phyloP scores from a whole-genome alignment of 1,140 invertebrate species.

The Drosophila athabasca region DNA sequence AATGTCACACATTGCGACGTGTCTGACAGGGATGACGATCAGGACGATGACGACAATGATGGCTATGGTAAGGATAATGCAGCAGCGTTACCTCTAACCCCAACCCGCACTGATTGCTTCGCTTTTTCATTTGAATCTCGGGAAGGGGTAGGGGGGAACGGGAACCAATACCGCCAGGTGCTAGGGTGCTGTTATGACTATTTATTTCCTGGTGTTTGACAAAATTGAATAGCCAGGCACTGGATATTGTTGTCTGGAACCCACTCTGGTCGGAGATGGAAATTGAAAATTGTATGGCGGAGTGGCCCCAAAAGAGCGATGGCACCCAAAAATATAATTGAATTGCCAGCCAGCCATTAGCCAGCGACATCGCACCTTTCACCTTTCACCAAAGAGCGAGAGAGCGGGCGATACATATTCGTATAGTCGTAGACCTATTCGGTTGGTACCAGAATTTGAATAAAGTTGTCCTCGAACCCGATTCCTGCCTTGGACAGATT shows the following conservation, averaged over 20 bases:
- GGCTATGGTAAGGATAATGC: constrained; percentile 32
- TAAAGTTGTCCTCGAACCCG: background rate
- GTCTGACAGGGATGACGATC: constrained; percentile 19
- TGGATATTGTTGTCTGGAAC: constrained; percentile 23
- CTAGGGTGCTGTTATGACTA: constrained; percentile 39
- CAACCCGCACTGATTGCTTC: constrained; percentile 32
- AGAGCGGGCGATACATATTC: constrained; percentile 1
- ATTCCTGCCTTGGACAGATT: constrained; percentile 19
- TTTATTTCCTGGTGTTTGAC: constrained; percentile 74
- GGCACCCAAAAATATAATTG: constrained; percentile 27
- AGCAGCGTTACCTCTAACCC: constrained; percentile 9
- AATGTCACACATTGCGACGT: constrained; percentile 69
- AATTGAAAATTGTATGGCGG: constrained; percentile 50
- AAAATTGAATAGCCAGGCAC: constrained; percentile 66
- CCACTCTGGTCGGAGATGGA: constrained; percentile 16
- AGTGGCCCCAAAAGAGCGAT: constrained; percentile 28
- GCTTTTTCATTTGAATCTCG: constrained; percentile 22
- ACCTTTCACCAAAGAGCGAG: constrained; percentile 9
- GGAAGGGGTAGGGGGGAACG: no score
- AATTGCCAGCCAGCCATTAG: constrained; percentile 49
- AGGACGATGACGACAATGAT: constrained; percentile 26
- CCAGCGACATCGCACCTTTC: constrained; percentile 32
- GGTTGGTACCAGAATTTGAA: constrained; percentile 14
- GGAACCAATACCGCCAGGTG: no score
- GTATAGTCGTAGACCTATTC: background rate